These are phyloP conservation scores for Chascanopsetta lugubris DNA, from an alignment of 2,113 vertebrate species.

Conservation along the genomic window DNA sequence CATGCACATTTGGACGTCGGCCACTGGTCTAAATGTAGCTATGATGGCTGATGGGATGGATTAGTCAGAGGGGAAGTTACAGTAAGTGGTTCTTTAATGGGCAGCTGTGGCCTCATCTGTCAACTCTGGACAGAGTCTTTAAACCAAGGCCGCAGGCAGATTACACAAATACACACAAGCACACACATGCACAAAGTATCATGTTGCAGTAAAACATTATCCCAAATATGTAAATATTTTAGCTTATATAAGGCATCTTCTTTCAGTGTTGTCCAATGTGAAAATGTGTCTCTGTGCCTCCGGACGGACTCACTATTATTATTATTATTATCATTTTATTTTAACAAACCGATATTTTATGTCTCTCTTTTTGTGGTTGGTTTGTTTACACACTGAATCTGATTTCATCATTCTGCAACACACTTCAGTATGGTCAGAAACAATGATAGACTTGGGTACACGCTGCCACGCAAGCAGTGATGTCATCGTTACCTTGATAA, in stretches of 20 bases:
- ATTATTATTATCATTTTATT: no score
- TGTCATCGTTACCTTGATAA: no score
- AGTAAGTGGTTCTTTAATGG: slow-evolving; percentile 64
- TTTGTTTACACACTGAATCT: no score
- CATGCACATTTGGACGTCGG: slow-evolving; percentile 31
- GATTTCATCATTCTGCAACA: no score
- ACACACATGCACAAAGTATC: background rate
- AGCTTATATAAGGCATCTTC: background rate
- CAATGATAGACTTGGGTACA: no score
- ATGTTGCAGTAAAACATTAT: background rate
- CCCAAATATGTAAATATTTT: background rate
- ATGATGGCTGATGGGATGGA: slow-evolving; percentile 50
- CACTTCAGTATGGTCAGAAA: no score
- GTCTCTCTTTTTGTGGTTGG: no score
- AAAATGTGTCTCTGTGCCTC: no score
- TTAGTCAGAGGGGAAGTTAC: slow-evolving; percentile 57
- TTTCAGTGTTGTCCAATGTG: no score
- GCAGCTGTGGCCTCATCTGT: slow-evolving; percentile 65
- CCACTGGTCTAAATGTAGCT: slow-evolving; percentile 34
- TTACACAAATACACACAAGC: background rate
- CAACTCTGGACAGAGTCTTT: slow-evolving; percentile 47
- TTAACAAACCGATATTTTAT: no score
- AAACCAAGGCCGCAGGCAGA: slow-evolving; percentile 11
- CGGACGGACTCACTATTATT: no score
- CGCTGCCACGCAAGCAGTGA: no score